A percentile compares a stretch with the other conserved stretches of the same genome.
Evolutionary conservation across 2,888 invertebrate genomes (phyloP).

Genomic region (Glyphotaelius pellucidus): DNA sequence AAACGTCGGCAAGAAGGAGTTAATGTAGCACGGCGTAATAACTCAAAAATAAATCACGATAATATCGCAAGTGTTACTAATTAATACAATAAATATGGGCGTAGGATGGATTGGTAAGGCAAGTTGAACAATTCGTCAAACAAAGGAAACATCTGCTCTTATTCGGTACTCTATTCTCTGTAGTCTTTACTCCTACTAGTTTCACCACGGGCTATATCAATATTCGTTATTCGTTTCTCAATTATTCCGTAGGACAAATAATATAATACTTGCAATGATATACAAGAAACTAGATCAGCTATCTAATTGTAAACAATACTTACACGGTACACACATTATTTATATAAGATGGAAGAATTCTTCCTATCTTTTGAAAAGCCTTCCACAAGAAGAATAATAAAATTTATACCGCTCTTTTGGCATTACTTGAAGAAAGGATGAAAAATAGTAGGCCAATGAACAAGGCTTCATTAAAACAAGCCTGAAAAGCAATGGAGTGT

Average conservation of each 20-base stretch:
- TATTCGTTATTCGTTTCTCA: constrained; percentile 21
- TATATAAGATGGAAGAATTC: too few species aligned
- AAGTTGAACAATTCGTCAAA: constrained; percentile 11
- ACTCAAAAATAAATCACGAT: not conserved
- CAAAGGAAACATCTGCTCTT: constrained; percentile 12
- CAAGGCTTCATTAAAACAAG: too few species aligned
- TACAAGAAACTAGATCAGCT: not conserved
- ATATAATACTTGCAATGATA: not conserved
- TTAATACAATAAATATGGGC: constrained; percentile 5
- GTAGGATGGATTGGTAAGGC: not conserved
- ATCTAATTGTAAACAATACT: too few species aligned
- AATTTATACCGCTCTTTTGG: too few species aligned
- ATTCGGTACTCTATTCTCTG: not conserved
- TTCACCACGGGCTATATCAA: constrained; percentile 12
- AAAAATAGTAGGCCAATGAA: too few species aligned
- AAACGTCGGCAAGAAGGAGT: too few species aligned
- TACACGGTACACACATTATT: too few species aligned
- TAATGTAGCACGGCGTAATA: too few species aligned
- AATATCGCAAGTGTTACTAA: constrained; percentile 5
- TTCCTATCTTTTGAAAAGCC: too few species aligned
- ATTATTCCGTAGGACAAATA: not conserved
- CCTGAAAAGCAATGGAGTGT: too few species aligned
- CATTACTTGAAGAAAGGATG: too few species aligned
- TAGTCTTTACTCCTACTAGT: not conserved
- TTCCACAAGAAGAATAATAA: too few species aligned